Conservation (phyloP, 2,797 vertebrate species). For the Decapterus maruadsi region DNA sequence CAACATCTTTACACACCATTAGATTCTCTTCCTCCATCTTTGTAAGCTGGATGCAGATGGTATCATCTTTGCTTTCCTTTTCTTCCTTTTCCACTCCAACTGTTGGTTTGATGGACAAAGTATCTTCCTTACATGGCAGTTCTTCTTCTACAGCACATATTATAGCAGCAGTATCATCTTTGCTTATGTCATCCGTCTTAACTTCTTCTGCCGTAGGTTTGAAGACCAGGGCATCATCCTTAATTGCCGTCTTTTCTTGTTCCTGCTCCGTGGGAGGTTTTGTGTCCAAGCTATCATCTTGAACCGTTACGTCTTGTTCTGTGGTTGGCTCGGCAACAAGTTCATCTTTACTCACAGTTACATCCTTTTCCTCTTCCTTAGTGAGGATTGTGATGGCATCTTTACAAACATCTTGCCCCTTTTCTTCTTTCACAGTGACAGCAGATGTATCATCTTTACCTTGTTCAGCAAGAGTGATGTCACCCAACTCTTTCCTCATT, state of each 20-base stretch:
- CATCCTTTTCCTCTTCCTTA: slow-evolving; percentile 39
- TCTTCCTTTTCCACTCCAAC: slow-evolving; percentile 29
- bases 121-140: slow-evolving; percentile 32
- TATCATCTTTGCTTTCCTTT: slow-evolving; percentile 40
- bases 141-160: slow-evolving; percentile 8
- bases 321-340: slow-evolving; percentile 9
- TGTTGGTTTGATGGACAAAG: slow-evolving; percentile 29
- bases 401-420: slow-evolving; percentile 34
- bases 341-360: slow-evolving; percentile 48
- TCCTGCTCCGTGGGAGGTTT: slow-evolving; percentile 39
- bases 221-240: slow-evolving; percentile 19
- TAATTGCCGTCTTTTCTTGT: slow-evolving; percentile 26
- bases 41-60: slow-evolving; percentile 3
- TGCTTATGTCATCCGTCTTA: slow-evolving; percentile 15
- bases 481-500: slow-evolving; percentile 30
- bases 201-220: slow-evolving; percentile 36
- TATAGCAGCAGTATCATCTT: slow-evolving; percentile 30
- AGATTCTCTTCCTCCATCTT: slow-evolving; percentile 32
- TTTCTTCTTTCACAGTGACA: slow-evolving; percentile 46
- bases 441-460: slow-evolving; percentile 20
- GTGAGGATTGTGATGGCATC: slow-evolving; percentile 36
- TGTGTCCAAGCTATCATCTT: slow-evolving; percentile 43
- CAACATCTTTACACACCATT: slow-evolving; percentile 27
- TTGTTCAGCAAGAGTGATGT: slow-evolving; percentile 38
- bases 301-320: slow-evolving; percentile 30